phyloP scores from a whole-genome alignment of 2,888 invertebrate genomes.

The Drosophila limbata region DNA sequence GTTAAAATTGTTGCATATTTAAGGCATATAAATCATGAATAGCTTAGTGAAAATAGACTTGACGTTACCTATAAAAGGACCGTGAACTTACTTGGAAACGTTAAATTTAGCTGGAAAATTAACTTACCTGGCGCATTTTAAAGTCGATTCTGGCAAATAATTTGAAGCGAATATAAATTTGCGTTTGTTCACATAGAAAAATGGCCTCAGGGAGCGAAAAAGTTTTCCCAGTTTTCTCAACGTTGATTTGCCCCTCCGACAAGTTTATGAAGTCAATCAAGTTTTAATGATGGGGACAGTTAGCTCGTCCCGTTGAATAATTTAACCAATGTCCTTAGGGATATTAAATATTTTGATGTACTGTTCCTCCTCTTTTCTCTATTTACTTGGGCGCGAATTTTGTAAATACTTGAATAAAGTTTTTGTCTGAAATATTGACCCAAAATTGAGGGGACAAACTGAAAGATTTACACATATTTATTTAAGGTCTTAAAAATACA shows the following conservation, averaged over 20 bases:
- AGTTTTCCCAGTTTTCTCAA: constrained; percentile 33
- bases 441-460: not conserved
- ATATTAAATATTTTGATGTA: constrained; percentile 11
- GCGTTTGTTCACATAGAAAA: constrained; percentile 37
- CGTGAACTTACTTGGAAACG: not conserved
- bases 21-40: not conserved
- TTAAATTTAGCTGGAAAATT: constrained; percentile 6
- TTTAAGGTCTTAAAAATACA: constrained; percentile 71
- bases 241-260: constrained; percentile 25
- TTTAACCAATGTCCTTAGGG: constrained; percentile 69
- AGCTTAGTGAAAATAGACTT: constrained; percentile 1
- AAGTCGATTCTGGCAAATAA: constrained; percentile 18
- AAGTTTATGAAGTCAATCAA: constrained; percentile 72
- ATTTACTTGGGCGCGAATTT: constrained; percentile 42
- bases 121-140: constrained; percentile 29
- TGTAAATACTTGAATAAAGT: constrained; percentile 29
- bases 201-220: constrained; percentile 38
- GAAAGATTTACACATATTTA: constrained; percentile 47
- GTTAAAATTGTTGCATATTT: not conserved
- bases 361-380: constrained; percentile 13
- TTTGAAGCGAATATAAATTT: constrained; percentile 14
- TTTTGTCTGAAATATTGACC: not conserved
- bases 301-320: constrained; percentile 59
- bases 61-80: not conserved
- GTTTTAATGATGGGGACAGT: constrained; percentile 72